Percentiles rank a stretch among this genome's conserved stretches.
These are phyloP conservation scores for Bubalus kerabau DNA, from an alignment of 2,113 vertebrate genomes.

Conservation along the genomic window DNA sequence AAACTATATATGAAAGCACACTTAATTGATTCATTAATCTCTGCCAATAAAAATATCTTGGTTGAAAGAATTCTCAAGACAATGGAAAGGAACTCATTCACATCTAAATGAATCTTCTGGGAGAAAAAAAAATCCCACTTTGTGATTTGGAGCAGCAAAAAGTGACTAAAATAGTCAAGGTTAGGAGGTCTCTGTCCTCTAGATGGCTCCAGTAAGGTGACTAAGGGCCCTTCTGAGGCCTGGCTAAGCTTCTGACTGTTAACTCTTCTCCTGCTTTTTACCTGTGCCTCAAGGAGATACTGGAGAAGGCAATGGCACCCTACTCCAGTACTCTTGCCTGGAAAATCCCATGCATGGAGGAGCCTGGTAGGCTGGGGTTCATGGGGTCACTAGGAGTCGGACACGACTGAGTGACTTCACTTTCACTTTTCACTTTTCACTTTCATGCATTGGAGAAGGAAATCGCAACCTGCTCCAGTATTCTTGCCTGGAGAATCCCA, in stretches of 20 bases:
- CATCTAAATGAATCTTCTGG: slow-evolving; percentile 3
- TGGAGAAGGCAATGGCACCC: no score
- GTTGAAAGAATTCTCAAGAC: slow-evolving; percentile 12
- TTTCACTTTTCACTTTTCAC: no score
- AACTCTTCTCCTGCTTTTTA: background rate
- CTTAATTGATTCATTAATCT: background rate
- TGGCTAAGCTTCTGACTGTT: background rate
- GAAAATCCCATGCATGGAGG: no score
- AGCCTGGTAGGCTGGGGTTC: no score
- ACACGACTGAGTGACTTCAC: no score
- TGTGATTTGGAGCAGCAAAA: background rate
- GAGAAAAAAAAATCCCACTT: slow-evolving; percentile 45
- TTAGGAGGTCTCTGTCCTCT: background rate
- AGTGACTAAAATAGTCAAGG: background rate
- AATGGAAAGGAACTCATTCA: slow-evolving; percentile 11
- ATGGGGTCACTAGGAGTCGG: no score
- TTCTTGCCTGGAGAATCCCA: no score
- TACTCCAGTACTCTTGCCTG: no score
- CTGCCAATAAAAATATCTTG: slow-evolving; percentile 17
- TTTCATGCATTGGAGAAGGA: no score
- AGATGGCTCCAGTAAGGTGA: background rate
- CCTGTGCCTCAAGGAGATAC: background rate
- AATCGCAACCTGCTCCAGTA: no score
- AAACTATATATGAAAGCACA: background rate
- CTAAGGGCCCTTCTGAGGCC: background rate